Evolutionary conservation across 2,888 invertebrate species (phyloP).

Genomic region (Stenchaetothrips biformis): DNA sequence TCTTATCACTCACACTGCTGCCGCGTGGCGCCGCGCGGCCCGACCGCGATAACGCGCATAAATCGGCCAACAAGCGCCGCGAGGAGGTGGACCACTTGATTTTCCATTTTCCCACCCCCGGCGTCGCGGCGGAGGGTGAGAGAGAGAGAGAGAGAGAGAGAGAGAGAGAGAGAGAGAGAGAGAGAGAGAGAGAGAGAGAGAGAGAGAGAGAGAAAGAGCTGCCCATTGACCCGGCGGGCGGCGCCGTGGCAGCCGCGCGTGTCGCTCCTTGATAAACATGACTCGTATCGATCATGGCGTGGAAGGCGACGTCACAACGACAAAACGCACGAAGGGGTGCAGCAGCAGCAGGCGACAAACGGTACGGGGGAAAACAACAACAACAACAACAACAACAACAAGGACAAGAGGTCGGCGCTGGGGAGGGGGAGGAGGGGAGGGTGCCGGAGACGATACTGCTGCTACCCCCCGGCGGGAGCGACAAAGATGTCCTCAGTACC

Average conservation of each 20-base stretch:
- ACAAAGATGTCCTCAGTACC: constrained; percentile 6
- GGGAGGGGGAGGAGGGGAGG: neutral
- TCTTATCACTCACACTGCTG: too few species aligned
- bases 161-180: neutral
- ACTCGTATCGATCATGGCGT: neutral
- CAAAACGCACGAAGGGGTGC: neutral
- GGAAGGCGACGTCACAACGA: neutral
- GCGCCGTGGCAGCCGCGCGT: too few species aligned
- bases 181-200: neutral
- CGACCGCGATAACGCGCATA: too few species aligned
- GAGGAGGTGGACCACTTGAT: too few species aligned
- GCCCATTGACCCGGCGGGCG: too few species aligned
- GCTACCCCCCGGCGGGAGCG: neutral
- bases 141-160: constrained; percentile 1
- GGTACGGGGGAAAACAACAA: too few species aligned
- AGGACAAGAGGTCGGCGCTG: neutral
- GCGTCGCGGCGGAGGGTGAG: neutral
- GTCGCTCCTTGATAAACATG: neutral
- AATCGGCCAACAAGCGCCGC: too few species aligned
- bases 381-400: too few species aligned
- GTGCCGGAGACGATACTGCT: neutral
- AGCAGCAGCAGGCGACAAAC: neutral
- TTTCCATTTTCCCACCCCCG: too few species aligned
- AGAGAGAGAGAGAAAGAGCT: too few species aligned
- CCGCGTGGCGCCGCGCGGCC: too few species aligned